These are phyloP conservation scores for Lepidurus arcticus DNA, from an alignment of 1,140 invertebrate species.

Conservation along the genomic window DNA sequence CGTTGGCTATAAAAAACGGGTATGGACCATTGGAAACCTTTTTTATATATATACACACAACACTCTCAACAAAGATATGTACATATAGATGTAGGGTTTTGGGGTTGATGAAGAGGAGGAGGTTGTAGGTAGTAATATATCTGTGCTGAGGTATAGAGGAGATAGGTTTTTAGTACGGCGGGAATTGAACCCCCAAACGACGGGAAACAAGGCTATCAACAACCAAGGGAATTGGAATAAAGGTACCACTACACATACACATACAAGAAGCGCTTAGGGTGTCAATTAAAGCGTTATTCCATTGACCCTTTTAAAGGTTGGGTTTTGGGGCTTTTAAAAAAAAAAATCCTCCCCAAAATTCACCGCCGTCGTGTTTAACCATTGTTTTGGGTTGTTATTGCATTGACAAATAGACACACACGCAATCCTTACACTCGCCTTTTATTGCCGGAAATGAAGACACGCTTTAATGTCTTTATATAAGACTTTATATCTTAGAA, in stretches of 20 bases:
- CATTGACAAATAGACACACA: constrained; percentile 7
- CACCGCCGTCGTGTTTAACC: neutral
- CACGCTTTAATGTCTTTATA: constrained; percentile 19
- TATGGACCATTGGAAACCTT: constrained; percentile 1
- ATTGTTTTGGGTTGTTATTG: neutral
- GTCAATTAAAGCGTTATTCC: constrained; percentile 22
- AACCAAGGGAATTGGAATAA: neutral
- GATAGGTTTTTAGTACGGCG: neutral
- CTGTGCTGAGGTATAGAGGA: neutral
- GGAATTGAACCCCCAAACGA: neutral
- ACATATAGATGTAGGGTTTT: neutral
- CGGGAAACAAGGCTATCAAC: constrained; percentile 11
- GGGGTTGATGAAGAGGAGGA: neutral
- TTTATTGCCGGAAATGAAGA: constrained; percentile 1
- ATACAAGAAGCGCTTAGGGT: constrained; percentile 4
- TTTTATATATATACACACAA: neutral
- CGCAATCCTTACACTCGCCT: neutral
- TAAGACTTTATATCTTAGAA: neutral
- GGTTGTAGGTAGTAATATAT: too few species aligned
- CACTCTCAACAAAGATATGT: neutral
- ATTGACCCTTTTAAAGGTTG: neutral
- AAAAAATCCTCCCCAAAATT: neutral
- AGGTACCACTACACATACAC: neutral
- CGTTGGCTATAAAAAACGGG: constrained; percentile 7
- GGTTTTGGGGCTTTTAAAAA: neutral